Evolutionary conservation across 2,113 vertebrate genomes (phyloP), one percentile per base, ranked within the genome.

Genomic region (Planiliza haematocheilus): DNA sequence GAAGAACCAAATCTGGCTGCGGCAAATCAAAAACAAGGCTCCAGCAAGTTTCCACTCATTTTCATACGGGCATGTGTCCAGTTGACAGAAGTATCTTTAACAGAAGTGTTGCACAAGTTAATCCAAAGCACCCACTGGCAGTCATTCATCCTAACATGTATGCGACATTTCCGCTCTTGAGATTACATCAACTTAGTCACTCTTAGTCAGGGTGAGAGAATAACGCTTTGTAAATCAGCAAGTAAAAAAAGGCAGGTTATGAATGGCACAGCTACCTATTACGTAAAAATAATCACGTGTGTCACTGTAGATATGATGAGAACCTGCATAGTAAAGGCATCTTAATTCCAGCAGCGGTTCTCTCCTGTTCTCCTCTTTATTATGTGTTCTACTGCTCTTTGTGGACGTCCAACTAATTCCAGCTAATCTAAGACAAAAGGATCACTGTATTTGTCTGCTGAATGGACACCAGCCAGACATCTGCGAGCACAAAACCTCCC

Each of bases 401-500:
- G 17, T 49, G 56, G 53, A 70, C 8, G 8, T 63, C 46, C 11
- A 58, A 65, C 57, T 55, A 57, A 73, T n/a, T 63, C 49, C 58
- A 69, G 76, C 56, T 65, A 61, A 83, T 69, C 73, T 64, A 58
- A 81, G 57, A 89, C 85, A 87, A 88, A 85, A 86, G 84, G 56
- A 73, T 67, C 46, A 51, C 83, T 89, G 74, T 84, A 59, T n/a
- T 56, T 66, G 64, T 88, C 77, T 81, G 71, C 9, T 56, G 48
- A 82, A 71, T 86, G 82, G 79, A 82, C 66, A 68, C 16, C 49
- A 75, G 81, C 69, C 88, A 77, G 77, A 88, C 88, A 89, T 89
- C 81, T 91, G 84, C 4, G 4, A 67, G 45, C 8, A 60, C 46
- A 73, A 77, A n/a, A 70, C 52, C 62, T 57, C 49, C 56, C 4